Base-by-base conservation (phyloP, 2,888 invertebrate species). In the Sesia bembeciformis region DNA sequence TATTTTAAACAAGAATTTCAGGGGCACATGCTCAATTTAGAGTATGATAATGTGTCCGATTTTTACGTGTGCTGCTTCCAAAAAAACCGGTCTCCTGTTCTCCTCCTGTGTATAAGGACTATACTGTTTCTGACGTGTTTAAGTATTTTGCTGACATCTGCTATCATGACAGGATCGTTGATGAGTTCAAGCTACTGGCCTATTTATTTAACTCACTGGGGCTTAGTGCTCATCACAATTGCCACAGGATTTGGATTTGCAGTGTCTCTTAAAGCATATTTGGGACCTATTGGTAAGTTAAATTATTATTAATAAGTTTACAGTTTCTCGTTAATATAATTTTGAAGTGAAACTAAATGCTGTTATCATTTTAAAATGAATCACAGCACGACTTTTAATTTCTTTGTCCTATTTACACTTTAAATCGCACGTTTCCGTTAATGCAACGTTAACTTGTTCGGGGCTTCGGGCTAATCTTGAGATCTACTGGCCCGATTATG, bases 151-250 rank as follows among this genome's bases (percentile, higher is more conserved):
- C 40, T 83, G 4, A 38, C 78, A 1, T 85, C 85, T 0, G 58
- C 74, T 40, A 46, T 51, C 40, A 41, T 85, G 38, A 72, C 66
- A 3, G 41, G 55, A 1, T 38, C 38, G 4, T n/a, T 53, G 0
- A 52, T 64, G 3, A 39, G 53, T 0, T 57, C 71, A 0, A 66
- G 65, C 0, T 68, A 61, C 53, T 86, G 85, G 86, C 72, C 72
- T n/a, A 77, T 84, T 58, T 87, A 72, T 53, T 62, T 88, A 62
- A 88, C 87, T 6, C 84, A 85, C 57, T 88, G 87, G 87, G 87
- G 87, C 1, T 55, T 87, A 0, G 0, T 81, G 0, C 60, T 81
- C 2, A 84, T 80, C 46, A 71, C 79, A 4, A 55, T 74, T 0
- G 68, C 81, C 4, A 65, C 81, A 8, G 76, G 71, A 42, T 66